Conservation (phyloP, 1,140 invertebrate species). For the Copidosoma floridanum region DNA sequence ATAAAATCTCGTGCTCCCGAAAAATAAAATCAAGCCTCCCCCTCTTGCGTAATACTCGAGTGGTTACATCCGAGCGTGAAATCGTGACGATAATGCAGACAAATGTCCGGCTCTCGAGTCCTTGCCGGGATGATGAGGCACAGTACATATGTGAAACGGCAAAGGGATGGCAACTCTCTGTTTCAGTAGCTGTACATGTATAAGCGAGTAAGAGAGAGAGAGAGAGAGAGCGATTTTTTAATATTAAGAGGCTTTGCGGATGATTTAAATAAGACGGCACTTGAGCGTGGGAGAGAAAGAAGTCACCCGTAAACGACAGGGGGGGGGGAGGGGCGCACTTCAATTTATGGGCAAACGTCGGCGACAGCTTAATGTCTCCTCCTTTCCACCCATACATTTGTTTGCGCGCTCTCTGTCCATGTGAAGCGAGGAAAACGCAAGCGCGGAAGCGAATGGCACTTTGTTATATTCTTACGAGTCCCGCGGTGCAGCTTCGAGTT, state of each 20-base stretch:
- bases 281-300: constrained; percentile 32
- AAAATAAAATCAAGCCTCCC: too few relatives aligned
- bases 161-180: too few relatives aligned
- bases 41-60: too few relatives aligned
- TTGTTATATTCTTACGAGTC: constrained; percentile 6
- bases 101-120: constrained; percentile 1
- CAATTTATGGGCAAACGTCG: constrained; percentile 49
- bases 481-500: too few relatives aligned
- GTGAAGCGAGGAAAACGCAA: constrained; percentile 32
- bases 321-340: neutral
- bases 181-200: too few relatives aligned
- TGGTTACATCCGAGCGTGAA: too few relatives aligned
- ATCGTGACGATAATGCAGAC: constrained; percentile 2
- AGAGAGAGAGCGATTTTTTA: constrained; percentile 33
- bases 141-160: constrained; percentile 12
- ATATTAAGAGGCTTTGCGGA: constrained; percentile 47
- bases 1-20: too few relatives aligned
- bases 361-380: constrained; percentile 30
- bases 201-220: neutral
- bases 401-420: constrained; percentile 32
- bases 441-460: constrained; percentile 10
- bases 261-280: constrained; percentile 49
- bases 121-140: neutral
- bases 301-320: neutral
- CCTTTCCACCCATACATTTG: constrained; percentile 17